Base-by-base conservation (phyloP, 2,113 vertebrate genomes). In the Microtus montanus region DNA sequence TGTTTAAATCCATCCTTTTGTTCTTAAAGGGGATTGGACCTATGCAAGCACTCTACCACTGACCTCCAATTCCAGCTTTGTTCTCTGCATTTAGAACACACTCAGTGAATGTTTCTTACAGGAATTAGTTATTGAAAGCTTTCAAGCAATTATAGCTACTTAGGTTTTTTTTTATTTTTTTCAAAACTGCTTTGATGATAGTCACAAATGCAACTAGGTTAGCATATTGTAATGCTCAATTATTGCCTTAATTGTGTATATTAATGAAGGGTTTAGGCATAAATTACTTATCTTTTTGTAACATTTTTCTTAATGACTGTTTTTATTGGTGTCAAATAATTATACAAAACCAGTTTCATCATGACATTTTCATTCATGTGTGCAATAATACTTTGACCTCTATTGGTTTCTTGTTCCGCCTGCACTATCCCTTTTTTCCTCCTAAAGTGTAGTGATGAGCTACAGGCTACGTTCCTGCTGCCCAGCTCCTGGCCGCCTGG, bases 51-150 rank as follows among this genome's bases (percentile, higher is more conserved):
- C n/a, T n/a, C n/a, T n/a, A n/a, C n/a, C n/a, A n/a, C n/a, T n/a
- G n/a, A n/a, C n/a, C n/a, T n/a, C n/a, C n/a, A n/a, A n/a, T n/a
- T n/a, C n/a, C n/a, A n/a, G n/a, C n/a, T n/a, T n/a, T 9, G 61
- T 24, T n/a, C 58, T 14, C 61, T 70, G 28, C 5, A 17, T n/a
- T 49, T 17, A 66, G 63, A 94, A 79, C 20, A 26, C 3, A 38
- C 19, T 64, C 30, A 28, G 44, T 44, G 52, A 91, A 82, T 85
- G 8, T 73, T 94, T 83, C n/a, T 71, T 84, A 26, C 78, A n/a
- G 61, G 44, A 96, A 88, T 66, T n/a, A 64, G 58, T 94, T 33
- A 91, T 11, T 63, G 70, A 77, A 88, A 73, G 75, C 12, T 79
- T 75, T 13, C 3, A 35, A 77, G 11, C 2, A 35, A 8, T 35